phyloP scores from a whole-genome alignment of 1,140 invertebrate genomes.

The Zeugodacus cucurbitae region DNA sequence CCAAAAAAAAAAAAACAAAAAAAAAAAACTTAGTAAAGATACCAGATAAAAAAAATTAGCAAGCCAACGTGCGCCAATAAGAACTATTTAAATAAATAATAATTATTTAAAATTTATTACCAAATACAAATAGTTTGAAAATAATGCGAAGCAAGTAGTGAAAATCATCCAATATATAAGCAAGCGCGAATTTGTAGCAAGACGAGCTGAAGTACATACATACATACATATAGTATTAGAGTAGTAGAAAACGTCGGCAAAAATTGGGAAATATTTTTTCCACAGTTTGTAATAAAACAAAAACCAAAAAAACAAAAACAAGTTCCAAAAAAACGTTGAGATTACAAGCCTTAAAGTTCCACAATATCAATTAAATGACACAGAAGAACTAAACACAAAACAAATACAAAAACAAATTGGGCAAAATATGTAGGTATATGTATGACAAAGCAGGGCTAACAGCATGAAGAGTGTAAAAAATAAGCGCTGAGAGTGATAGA shows the following conservation, averaged over 20 bases:
- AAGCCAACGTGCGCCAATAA: background rate
- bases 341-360: conserved; percentile 37
- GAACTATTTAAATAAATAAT: conserved; percentile 22
- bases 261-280: conserved; percentile 25
- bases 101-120: conserved; percentile 32
- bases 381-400: background rate
- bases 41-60: background rate
- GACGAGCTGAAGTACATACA: background rate
- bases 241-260: background rate
- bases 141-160: conserved; percentile 22
- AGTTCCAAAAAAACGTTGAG: conserved; percentile 36
- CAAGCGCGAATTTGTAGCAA: background rate
- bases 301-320: background rate
- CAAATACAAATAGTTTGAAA: conserved; percentile 29
- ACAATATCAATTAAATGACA: conserved; percentile 30
- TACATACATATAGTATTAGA: background rate
- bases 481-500: too few relatives aligned
- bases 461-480: background rate
- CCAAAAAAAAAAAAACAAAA: too few relatives aligned
- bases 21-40: conserved; percentile 27
- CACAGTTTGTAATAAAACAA: conserved; percentile 32
- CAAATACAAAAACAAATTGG: background rate
- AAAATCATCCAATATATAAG: conserved; percentile 14
- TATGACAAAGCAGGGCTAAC: background rate
- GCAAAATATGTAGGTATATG: background rate